Evolutionary conservation across 53 echinoderm and acorn worm genomes (phyloP), one percentile per base, ranked within the genome.

Genomic region (Echinarachnius parma): DNA sequence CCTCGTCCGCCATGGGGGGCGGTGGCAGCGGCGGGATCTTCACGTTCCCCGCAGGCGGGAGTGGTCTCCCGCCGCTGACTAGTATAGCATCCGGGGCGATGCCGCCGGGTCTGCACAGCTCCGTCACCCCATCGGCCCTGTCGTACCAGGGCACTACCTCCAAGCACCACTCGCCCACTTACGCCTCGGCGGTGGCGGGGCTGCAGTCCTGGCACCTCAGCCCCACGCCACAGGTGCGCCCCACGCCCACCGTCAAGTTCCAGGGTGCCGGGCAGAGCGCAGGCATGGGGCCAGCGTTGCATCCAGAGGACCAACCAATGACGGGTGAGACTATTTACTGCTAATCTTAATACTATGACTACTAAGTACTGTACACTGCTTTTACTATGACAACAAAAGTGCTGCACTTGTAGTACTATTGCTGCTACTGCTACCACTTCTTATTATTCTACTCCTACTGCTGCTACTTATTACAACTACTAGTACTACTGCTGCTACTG

Each of bases 181-280:
- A 69, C 53, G 50, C 70, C 5, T 21, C 52, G 24, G 25, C 70
- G 14, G 34, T 34, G 13, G 34, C 70, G 19, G 70, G 53, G 11
- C 34, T 69, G 54, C 53, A 50, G 70, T 69, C 70, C 16, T 69
- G 70, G 70, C 83, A 83, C 39, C 83, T 88, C 48, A 85, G 85
- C 50, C 85, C 85, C 16, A 77, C 86, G 37, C 86, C 86, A 2
- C 86, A 86, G 42, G 86, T 81, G 1, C 60, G 88, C 11, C 80
- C 88, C 25, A 80, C 83, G 3, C 80, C 88, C 1, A 64, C 79
- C 1, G 75, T 83, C 48, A 62, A 61, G 32, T 39, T 63, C 31
- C 44, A 60, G 15, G 53, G 70, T 53, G 14, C 78, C 48, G 53
- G 33, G 34, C 52, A 34, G 36, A 28, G 53, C 32, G 33, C 70